Evolutionary conservation across 30 jellyfish, hydroid and myxozoan genomes (phyloP), one percentile per base, ranked within the genome.

Genomic region (Hydractinia symbiolongicarpus): DNA sequence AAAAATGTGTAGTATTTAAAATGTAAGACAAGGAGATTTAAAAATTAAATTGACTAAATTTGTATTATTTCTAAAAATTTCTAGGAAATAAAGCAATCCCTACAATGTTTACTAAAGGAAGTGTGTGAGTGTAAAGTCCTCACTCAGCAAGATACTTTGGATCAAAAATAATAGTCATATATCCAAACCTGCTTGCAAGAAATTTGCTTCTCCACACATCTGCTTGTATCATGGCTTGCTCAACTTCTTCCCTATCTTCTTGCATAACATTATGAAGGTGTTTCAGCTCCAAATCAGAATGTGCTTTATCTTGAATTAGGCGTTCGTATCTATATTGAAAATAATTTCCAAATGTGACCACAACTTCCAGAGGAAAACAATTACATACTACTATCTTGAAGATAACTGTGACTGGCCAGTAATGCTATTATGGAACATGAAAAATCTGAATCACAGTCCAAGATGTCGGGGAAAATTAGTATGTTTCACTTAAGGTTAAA

Each of bases 121-220:
- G 2, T 30, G 44, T 30, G 44, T 30, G 44, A 30, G 44, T 30
- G 44, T 30, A 30, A 30, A 30, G 44, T 30, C 44, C 44, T 30
- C 44, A 30, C 44, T 30, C 2, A 30, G 2, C 44, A 30, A 30
- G 44, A 30, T 30, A 30, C 44, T 30, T n/a, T 30, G 2, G 44
- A 30, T 0, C 44, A 30, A 30, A 30, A 30, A 30, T 30, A 30
- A 30, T 30, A 30, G 44, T 30, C 44, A 30, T 30, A 30, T 30
- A 30, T 30, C 44, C 44, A 30, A 55, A 89, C 96, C 86, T 83
- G 94, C 91, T 83, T 9, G 95, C 96, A 49, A 89, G 79, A 57
- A 89, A 89, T 79, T 89, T 89, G 74, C 96, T 89, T 61, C 96
- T 62, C 96, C 96, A 89, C 19, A 89, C 91, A 89, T 89, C 96